phyloP scores from a whole-genome alignment of 1,140 invertebrate genomes.

The Rhagoletis zephyria region DNA sequence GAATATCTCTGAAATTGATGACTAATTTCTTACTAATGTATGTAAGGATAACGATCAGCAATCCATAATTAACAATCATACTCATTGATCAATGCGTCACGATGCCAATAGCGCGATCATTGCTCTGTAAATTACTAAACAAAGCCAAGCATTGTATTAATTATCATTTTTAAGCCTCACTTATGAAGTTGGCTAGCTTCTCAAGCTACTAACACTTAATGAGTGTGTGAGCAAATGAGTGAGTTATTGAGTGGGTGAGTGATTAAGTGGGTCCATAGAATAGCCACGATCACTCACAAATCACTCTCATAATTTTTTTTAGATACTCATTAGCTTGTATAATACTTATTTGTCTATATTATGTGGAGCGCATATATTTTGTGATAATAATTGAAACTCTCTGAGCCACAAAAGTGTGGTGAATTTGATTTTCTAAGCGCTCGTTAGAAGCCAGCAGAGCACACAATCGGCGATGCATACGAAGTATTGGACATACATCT shows the following conservation, averaged over 20 bases:
- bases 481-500: neutral
- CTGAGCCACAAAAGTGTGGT: conserved; percentile 27
- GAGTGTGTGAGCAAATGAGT: neutral
- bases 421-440: neutral
- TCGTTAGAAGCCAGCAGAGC: too few relatives aligned
- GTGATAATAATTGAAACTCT: conserved; percentile 1
- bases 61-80: too few relatives aligned
- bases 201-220: neutral
- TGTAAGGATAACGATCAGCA: too few relatives aligned
- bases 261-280: neutral
- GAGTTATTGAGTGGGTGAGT: neutral
- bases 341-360: neutral
- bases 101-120: neutral
- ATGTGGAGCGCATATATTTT: neutral
- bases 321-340: neutral
- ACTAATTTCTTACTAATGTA: too few relatives aligned
- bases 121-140: neutral
- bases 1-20: too few relatives aligned
- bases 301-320: neutral
- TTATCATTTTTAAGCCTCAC: neutral
- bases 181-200: neutral
- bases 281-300: neutral
- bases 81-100: neutral
- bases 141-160: neutral
- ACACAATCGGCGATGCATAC: neutral